phyloP scores from a whole-genome alignment of 2,888 invertebrate genomes.

The Drosophila rellima region DNA sequence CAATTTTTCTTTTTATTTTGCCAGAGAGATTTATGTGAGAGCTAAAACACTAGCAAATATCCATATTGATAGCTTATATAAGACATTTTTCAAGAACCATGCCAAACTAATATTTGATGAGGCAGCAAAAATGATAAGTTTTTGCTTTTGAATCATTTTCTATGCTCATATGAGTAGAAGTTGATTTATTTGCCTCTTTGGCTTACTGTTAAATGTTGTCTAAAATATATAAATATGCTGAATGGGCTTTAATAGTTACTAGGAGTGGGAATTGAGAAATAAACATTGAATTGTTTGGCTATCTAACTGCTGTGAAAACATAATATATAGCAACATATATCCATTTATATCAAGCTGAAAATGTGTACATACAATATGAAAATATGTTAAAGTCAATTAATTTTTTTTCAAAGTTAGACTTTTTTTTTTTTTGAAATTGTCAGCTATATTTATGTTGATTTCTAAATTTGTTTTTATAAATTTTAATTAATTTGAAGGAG shows the following conservation, averaged over 20 bases:
- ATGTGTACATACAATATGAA: too few relatives aligned
- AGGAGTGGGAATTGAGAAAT: not conserved
- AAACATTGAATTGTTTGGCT: too few relatives aligned
- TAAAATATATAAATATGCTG: not conserved
- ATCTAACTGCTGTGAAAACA: too few relatives aligned
- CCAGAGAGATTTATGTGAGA: slow-evolving; percentile 11
- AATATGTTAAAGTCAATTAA: too few relatives aligned
- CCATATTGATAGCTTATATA: not conserved
- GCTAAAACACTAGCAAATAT: slow-evolving; percentile 1
- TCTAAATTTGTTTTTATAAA: too few relatives aligned
- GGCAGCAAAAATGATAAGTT: slow-evolving; percentile 2
- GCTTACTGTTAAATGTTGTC: not conserved
- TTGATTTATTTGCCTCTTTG: not conserved
- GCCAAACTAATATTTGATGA: slow-evolving; percentile 1
- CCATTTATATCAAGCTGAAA: too few relatives aligned
- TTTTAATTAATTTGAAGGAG: not conserved
- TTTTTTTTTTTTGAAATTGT: too few relatives aligned
- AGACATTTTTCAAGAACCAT: slow-evolving; percentile 9
- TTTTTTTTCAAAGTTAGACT: too few relatives aligned
- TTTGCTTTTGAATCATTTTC: not conserved
- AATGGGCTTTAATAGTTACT: not conserved
- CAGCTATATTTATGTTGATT: not conserved
- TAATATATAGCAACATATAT: not conserved
- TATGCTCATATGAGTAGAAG: not conserved
- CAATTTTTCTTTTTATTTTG: slow-evolving; percentile 8